Evolutionary conservation across 2,888 invertebrate genomes (phyloP), one percentile per base, ranked within the genome.

Genomic region (Drosophila prostipennis): DNA sequence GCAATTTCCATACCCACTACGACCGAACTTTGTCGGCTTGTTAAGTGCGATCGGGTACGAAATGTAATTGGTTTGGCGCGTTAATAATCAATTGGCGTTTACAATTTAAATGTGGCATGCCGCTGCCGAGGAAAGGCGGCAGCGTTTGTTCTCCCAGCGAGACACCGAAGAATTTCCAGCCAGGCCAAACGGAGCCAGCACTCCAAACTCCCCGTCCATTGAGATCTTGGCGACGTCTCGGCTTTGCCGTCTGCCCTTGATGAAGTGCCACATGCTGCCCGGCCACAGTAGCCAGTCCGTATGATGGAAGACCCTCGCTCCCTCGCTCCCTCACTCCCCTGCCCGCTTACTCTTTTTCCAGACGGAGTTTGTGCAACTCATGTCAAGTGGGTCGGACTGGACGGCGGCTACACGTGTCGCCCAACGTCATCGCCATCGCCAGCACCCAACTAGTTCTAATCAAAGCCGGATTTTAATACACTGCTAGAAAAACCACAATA

Each of bases 71-170:
- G 67, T 70, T 70, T 72, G 63, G 69, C 51, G 52, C 53, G 64
- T 70, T 70, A 76, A 76, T 77, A 76, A 76, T 73, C 76, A 76
- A 76, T 76, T 76, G 77, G 59, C 75, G 75, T 75, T 75, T 65
- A 65, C 64, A 69, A 63, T 74, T 68, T 68, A 63, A 74, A 74
- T 74, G 74, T 74, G 69, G 74, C 74, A 74, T 74, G 74, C 68
- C 68, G 55, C 67, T 43, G 49, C 14, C 26, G 48, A 40, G 49
- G 53, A 48, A 52, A 39, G 73, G 64, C 65, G 67, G 48, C 57
- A 29, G 16, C 45, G 58, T 70, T 69, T 67, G 67, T 65, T 65
- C 69, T 65, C 39, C 5, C 39, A 68, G 64, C 39, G 68, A 65
- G 64, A 68, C 64, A 68, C 64, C 45, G 37, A 37, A 39, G 64